Base-by-base conservation (phyloP, 2,888 invertebrate species). In the Prenolepis imparis region DNA sequence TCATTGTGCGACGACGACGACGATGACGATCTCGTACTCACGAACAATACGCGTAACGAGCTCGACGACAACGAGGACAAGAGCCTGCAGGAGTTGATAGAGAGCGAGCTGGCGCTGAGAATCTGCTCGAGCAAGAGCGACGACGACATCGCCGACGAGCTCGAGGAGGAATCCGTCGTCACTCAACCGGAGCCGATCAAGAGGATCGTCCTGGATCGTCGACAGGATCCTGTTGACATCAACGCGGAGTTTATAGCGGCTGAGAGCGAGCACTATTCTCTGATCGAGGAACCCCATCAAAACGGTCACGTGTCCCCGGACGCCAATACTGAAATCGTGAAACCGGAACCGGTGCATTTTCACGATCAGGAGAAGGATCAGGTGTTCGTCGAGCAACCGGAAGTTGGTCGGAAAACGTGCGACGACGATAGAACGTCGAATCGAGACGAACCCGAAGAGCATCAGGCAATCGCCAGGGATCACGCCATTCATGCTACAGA, bases 21-120 rank as follows among this genome's bases (percentile, higher is more conserved):
- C 52, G 52, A 52, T 78, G 93, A 94, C 78, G 92, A 93, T 84
- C 89, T 94, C 55, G 91, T 93, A 73, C 88, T 93, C 70, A 91
- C 92, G 44, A 93, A 93, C 80, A 93, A 94, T 86, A 91, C 92
- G 78, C 91, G 91, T 70, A 94, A 93, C 88, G 94, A 94, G 86
- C 89, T 93, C 36, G 91, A 91, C 36, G 91, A 91, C 70, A 88
- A 88, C 59, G 94, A 94, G n/a, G 94, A 94, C 75, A 94, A 94
- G 88, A 94, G 94, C 44, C 91, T 94, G 0, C 94, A 94, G 83
- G 94, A 94, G 74, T 84, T 95, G 59, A 95, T 95, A 82, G 94
- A 94, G 82, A 94, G 92, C 84, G 94, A 94, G 78, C 86, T 94
- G 36, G 94, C 94, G 0, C 81, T 94, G 21, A 90, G 94, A 84